Conservation (phyloP, 2,113 vertebrate species). For the Tiliqua scincoides region DNA sequence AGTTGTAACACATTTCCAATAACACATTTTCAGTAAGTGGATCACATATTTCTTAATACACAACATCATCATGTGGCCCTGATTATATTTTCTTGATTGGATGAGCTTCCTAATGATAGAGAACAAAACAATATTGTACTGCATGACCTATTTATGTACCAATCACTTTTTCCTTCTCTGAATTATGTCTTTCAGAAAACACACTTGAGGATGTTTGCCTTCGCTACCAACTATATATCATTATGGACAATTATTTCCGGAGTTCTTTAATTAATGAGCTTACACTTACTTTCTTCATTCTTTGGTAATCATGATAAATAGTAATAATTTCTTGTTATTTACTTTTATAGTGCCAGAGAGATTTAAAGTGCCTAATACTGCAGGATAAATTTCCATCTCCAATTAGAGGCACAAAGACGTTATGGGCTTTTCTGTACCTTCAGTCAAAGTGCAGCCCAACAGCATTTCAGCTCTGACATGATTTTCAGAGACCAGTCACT, state of each 20-base stretch:
- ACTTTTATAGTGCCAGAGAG: not conserved
- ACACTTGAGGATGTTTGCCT: constrained; percentile 62
- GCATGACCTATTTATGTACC: constrained; percentile 9
- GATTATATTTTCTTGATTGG: not conserved
- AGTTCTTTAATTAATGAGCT: constrained; percentile 64
- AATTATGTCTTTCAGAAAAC: constrained; percentile 77
- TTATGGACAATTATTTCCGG: constrained; percentile 69
- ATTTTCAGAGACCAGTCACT: too few relatives aligned
- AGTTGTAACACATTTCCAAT: not conserved
- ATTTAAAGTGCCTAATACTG: not conserved
- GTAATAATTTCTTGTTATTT: constrained; percentile 6
- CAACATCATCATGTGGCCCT: not conserved
- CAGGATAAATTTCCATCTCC: not conserved
- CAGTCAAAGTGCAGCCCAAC: not conserved
- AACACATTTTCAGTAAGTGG: constrained; percentile 15
- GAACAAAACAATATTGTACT: constrained; percentile 31
- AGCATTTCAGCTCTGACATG: not conserved
- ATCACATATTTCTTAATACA: constrained; percentile 16
- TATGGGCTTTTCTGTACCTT: not conserved
- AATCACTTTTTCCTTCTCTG: not conserved
- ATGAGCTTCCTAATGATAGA: constrained; percentile 16
- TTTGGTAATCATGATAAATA: constrained; percentile 71
- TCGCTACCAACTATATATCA: constrained; percentile 60
- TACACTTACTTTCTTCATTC: constrained; percentile 74
- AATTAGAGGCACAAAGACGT: not conserved